Evolutionary conservation across 1,140 invertebrate genomes (phyloP), one percentile per base, ranked within the genome.

Genomic region (Laupala kohalensis): DNA sequence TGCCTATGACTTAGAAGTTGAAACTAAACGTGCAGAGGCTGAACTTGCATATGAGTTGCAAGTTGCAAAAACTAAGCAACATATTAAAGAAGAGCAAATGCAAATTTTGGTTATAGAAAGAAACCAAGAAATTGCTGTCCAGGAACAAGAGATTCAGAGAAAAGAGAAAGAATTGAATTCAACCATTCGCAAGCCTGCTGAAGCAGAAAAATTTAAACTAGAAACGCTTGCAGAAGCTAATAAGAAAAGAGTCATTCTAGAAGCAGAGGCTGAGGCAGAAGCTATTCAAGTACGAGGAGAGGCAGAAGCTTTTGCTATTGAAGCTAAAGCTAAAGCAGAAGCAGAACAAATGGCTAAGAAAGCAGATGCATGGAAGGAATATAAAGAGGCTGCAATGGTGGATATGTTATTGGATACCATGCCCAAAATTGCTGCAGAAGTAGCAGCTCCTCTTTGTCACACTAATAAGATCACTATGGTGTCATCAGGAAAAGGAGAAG

Each of bases 341-440:
- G 94, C 95, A 5, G 94, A 96, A 82, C 95, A 96, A 83, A 96
- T 98, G 92, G 88, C 91, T 0, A 95, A 95, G 82, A 98, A 98
- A 79, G 96, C 96, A 12, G 94, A 96, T 76, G 96, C 96, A 25
- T 98, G 91, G 88, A 94, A 92, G 78, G 94, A 97, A 78, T 99
- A 97, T 79, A 92, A 95, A 75, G 94, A 93, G 74, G 96, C 96
- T 67, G 96, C 96, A 37, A 96, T 98, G 89, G 89, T 97, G 69
- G 96, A 98, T 77, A 98, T 98, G 96, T 89, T 97, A 77, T 86
- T 99, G 25, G 94, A 97, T 70, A 93, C 92, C 23, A 81, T 98
- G 77, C 96, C 96, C 53, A 97, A 95, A 87, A 95, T 97, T 83
- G 86, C 86, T 65, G 86, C 86, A 28, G 86, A 88, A 78, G 81